Evolutionary conservation across 2,113 vertebrate genomes (phyloP).

Genomic region (Anser cygnoides): DNA sequence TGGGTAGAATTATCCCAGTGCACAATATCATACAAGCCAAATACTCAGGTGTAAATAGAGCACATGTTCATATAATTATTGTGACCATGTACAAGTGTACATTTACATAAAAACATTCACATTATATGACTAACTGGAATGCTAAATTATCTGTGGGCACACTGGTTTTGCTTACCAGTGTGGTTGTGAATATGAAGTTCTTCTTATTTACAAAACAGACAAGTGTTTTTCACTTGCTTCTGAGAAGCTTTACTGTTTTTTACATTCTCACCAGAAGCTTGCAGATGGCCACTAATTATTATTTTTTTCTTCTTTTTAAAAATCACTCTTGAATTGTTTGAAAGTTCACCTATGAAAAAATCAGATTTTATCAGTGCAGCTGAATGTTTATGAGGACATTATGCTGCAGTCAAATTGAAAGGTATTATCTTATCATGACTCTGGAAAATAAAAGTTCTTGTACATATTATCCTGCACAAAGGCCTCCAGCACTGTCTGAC

Average conservation of each 20-base stretch:
- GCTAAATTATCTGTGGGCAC: not conserved
- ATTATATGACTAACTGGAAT: not conserved
- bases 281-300: not conserved
- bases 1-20: not conserved
- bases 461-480: not conserved
- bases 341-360: not conserved
- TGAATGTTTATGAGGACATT: not conserved
- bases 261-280: not conserved
- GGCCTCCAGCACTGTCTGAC: not conserved
- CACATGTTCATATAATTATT: not conserved
- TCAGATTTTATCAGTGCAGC: not conserved
- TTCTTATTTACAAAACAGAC: not conserved
- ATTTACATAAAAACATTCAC: not conserved
- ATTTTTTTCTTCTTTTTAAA: not conserved
- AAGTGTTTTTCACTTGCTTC: not conserved
- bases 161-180: not conserved
- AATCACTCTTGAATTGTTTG: not conserved
- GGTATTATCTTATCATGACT: not conserved
- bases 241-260: no score
- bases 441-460: not conserved
- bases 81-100: not conserved
- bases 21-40: not conserved
- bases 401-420: not conserved
- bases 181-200: not conserved
- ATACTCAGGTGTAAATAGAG: not conserved